Conservation (phyloP, 1,140 invertebrate species). For the Caenorhabditis brenneri region DNA sequence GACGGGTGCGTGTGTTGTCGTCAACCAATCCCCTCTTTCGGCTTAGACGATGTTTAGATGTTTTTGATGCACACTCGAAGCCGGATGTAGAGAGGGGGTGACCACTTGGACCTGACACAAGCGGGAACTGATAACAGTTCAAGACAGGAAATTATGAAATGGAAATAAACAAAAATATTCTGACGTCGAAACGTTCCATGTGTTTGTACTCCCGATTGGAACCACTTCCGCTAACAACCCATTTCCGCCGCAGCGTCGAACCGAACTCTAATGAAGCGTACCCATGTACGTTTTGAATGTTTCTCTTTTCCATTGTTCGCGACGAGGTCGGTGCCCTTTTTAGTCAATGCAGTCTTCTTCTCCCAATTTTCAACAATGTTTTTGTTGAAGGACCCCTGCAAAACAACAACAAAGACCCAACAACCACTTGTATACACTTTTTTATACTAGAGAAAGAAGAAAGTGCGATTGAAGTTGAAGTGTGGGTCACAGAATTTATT, state of each 20-base stretch:
- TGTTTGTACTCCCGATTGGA: background rate
- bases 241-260: background rate
- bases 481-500: constrained; percentile 31
- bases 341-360: background rate
- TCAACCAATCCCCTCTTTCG: background rate
- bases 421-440: constrained; percentile 8
- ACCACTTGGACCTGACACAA: too few species aligned
- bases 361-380: constrained; percentile 8
- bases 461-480: constrained; percentile 18
- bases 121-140: too few species aligned
- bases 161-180: background rate
- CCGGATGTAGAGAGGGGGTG: background rate
- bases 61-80: background rate
- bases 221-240: constrained; percentile 16
- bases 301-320: background rate
- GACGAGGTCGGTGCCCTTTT: background rate
- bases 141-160: background rate
- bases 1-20: constrained; percentile 3
- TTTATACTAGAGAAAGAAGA: background rate
- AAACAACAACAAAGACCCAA: constrained; percentile 17
- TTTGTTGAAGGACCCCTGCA: constrained; percentile 10
- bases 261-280: constrained; percentile 30
- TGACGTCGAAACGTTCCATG: background rate
- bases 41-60: background rate
- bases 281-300: constrained; percentile 26